Evolutionary conservation across 2,113 vertebrate genomes (phyloP), one percentile per base, ranked within the genome.

Genomic region (Mellivora capensis): DNA sequence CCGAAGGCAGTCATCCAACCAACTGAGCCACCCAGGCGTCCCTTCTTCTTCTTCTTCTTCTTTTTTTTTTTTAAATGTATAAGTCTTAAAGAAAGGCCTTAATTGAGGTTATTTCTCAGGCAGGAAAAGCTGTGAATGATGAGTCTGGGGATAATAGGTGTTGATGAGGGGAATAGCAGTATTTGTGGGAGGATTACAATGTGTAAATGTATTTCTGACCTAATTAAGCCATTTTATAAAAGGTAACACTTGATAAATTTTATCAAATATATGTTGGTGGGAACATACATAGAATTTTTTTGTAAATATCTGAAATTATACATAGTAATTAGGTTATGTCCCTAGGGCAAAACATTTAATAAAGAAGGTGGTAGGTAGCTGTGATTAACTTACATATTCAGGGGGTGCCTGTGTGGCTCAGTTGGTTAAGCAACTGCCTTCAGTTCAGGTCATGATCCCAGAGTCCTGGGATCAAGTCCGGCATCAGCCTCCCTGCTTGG

Each of bases 181-280:
- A 81, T 90, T 77, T 82, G 44, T 72, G 61, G 31, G 54, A 89
- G 17, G 29, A 76, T 84, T 72, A 23, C 39, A 34, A 80, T 71
- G 18, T 54, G 31, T 89, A 52, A 54, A 39, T 39, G 10, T 79
- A 62, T 74, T 25, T 91, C 87, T 74, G 31, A 74, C 69, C 76
- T 87, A 57, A 37, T 44, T 54, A 96, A 96, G 18, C 11, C 34
- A n/a, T 87, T 96, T 88, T 62, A 93, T 77, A 72, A 87, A 90
- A 83, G 34, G 21, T 87, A 34, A 67, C 31, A 77, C 14, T 88
- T 93, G 77, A 34, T 95, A 72, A 89, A 92, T 54, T 80, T 90
- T 86, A 96, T 97, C 57, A 92, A 87, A 49, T 81, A 18, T 57
- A 31, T 86, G 3, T 79, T 44, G 31, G 21, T 87, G 31, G 52